These are phyloP conservation scores for Ataeniobius toweri DNA, from an alignment of 2,797 vertebrate species.

Conservation along the genomic window DNA sequence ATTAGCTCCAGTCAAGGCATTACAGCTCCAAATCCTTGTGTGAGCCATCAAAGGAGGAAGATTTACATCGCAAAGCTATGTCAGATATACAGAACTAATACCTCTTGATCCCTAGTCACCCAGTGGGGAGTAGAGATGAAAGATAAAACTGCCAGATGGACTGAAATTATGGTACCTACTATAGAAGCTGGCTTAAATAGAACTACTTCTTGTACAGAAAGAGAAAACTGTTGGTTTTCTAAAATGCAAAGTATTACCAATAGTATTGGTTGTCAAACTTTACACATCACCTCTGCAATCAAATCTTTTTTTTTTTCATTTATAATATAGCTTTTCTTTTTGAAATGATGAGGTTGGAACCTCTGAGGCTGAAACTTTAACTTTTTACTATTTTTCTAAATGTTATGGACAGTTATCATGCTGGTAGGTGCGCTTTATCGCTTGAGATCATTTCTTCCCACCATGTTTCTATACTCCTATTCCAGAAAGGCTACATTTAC, in stretches of 20 bases:
- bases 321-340: too few relatives aligned
- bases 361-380: too few relatives aligned
- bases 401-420: background rate
- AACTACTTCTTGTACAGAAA: background rate
- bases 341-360: too few relatives aligned
- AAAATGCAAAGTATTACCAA: background rate
- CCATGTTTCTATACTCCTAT: background rate
- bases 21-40: slow-evolving; percentile 27
- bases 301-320: too few relatives aligned
- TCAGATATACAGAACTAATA: slow-evolving; percentile 17
- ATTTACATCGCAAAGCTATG: slow-evolving; percentile 42
- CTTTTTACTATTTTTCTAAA: background rate
- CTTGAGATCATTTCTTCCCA: background rate
- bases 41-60: slow-evolving; percentile 38
- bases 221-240: background rate
- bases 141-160: slow-evolving; percentile 3
- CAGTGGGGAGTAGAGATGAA: slow-evolving; percentile 45
- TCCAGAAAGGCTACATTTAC: background rate
- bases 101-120: slow-evolving; percentile 28
- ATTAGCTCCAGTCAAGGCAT: slow-evolving; percentile 11
- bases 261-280: too few relatives aligned
- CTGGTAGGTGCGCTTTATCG: background rate
- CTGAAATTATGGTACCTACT: background rate
- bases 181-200: slow-evolving; percentile 4
- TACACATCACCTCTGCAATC: too few relatives aligned